Evolutionary conservation across 1,140 invertebrate species (phyloP), one percentile per base, ranked within the genome.

Genomic region (Muscidifurax raptorellus): DNA sequence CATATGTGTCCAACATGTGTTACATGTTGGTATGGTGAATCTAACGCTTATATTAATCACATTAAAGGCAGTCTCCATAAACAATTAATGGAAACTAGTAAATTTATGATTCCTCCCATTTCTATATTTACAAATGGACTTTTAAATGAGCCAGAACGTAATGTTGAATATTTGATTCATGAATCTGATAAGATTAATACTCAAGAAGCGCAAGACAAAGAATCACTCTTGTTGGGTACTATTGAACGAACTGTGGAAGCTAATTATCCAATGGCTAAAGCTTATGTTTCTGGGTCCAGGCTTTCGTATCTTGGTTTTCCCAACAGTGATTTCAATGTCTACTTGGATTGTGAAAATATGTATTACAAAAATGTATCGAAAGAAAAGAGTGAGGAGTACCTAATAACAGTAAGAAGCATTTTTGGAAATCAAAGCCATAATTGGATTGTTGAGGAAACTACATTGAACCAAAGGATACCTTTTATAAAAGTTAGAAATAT

Each of bases 401-500:
- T n/a, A n/a, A n/a, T n/a, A n/a, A n/a, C n/a, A 52, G 28, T 82
- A 32, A 28, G 12, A 32, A 32, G 71, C 44, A 32, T n/a, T 9
- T 32, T 72, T 87, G 78, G 72, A 87, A 76, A 80, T 66, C 13
- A n/a, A n/a, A 13, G 83, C 13, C 15, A 88, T 6, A 47, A 66
- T 22, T 89, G 88, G 89, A 69, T 82, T n/a, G 79, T 89, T 22
- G 69, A 87, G 28, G 86, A 89, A 87, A 44, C 78, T 25, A 66
- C 90, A 27, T 80, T 82, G 28, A 25, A 78, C 1, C 85, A 66
- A 15, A 88, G 94, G 77, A 93, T 94, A 6, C 95, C 95, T 0
- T 95, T 95, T 85, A 91, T 95, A 13, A 94, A 94, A 89, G 88
- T 94, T 66, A 86, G 86, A 75, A 93, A 95, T 87, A 81, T 86